Evolutionary conservation across 2,888 invertebrate genomes (phyloP), one percentile per base, ranked within the genome.

Genomic region (Andrena haemorrhoa): DNA sequence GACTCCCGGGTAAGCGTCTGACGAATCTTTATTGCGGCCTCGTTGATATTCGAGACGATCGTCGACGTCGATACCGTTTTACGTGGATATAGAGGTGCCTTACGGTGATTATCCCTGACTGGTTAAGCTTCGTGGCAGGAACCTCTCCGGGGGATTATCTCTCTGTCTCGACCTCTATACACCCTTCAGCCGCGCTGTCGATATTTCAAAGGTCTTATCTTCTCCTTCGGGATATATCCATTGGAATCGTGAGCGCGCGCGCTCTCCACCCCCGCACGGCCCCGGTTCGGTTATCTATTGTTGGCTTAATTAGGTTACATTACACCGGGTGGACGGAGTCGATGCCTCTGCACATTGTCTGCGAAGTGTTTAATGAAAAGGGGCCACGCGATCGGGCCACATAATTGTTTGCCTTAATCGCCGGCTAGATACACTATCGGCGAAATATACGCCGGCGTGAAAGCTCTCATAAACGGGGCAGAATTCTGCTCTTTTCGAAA

Each of bases 181-280:
- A 91, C 90, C 91, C 91, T 91, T 91, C 90, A 90, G 88, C 86
- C 88, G 86, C 87, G 82, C 89, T 91, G 91, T 92, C 92, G 92
- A 92, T 92, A 92, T 91, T 92, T 92, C 92, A 91, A 89, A 90
- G 90, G 90, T 88, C 91, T 92, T 92, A 92, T 92, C 92, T 90
- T 87, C 88, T 91, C 91, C 90, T 90, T 87, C 86, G 89, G 91
- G 90, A 91, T 89, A 26, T 56, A 87, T 86, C 87, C 85, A 86
- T 84, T 88, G 84, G 84, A 88, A 88, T 89, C 80, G 87, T 66
- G 83, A 68, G 64, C 76, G 56, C 1, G n/a, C 49, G n/a, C 16
- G 16, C n/a, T 7, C 51, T 3, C n/a, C 51, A n/a, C 12, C 51
- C 51, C 63, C 66, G 65, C 77, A 12, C 51, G 4, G 56, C 56